These are phyloP conservation scores for Conopomorpha cramerella DNA, from an alignment of 1,140 invertebrate species.

Conservation along the genomic window DNA sequence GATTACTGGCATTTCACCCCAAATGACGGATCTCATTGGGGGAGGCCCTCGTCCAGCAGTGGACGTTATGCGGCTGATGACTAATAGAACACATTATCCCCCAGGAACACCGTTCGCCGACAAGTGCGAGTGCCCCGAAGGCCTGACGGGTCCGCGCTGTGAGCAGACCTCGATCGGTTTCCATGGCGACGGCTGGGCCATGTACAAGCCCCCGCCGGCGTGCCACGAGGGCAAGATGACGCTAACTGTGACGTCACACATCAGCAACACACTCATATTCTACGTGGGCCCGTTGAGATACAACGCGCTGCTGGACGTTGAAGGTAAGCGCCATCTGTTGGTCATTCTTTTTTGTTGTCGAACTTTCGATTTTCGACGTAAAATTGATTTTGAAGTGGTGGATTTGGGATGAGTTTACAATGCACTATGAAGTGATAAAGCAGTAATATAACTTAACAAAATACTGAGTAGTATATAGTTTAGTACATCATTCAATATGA, in stretches of 20 bases:
- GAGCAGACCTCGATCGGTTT: slow-evolving; percentile 88
- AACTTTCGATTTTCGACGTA: no score
- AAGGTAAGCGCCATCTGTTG: slow-evolving; percentile 43
- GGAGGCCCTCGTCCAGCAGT: no score
- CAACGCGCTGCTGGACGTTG: slow-evolving; percentile 63
- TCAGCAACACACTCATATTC: slow-evolving; percentile 81
- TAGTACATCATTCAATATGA: no score
- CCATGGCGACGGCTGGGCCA: slow-evolving; percentile 83
- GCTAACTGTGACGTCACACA: slow-evolving; percentile 76
- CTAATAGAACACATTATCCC: background rate
- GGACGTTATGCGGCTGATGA: no score
- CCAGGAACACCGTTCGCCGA: slow-evolving; percentile 64
- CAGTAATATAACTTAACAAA: no score
- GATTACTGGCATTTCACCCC: no score
- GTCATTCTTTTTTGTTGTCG: background rate
- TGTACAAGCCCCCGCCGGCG: slow-evolving; percentile 80
- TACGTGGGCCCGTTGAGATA: slow-evolving; percentile 85
- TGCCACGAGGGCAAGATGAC: slow-evolving; percentile 79
- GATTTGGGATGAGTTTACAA: no score
- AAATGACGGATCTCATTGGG: no score
- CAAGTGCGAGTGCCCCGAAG: slow-evolving; percentile 69
- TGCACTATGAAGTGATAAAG: no score
- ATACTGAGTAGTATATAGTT: no score
- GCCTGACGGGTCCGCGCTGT: slow-evolving; percentile 85
- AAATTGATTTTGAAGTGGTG: no score